These are phyloP conservation scores for Hydrocynus forskahlii DNA, from an alignment of 2,797 vertebrate species.

Conservation along the genomic window DNA sequence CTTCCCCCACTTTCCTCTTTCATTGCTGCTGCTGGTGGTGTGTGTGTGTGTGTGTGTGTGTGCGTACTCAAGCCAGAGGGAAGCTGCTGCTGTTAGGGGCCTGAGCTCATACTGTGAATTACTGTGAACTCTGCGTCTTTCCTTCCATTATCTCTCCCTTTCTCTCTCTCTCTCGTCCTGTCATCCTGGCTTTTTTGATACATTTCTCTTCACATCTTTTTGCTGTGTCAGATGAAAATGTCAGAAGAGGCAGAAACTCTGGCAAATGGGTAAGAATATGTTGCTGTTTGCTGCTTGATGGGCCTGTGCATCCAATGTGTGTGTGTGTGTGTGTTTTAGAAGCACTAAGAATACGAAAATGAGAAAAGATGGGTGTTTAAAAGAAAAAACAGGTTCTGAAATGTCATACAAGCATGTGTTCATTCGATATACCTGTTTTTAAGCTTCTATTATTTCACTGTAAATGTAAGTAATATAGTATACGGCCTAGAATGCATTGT, in stretches of 20 bases:
- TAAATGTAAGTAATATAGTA: background rate
- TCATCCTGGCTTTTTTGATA: background rate
- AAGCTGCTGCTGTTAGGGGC: slow-evolving; percentile 47
- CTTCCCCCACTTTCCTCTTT: slow-evolving; percentile 47
- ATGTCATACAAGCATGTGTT: slow-evolving; percentile 47
- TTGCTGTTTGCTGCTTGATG: slow-evolving; percentile 40
- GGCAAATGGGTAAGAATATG: slow-evolving; percentile 77
- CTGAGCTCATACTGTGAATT: slow-evolving; percentile 38
- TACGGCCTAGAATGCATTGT: slow-evolving; percentile 12
- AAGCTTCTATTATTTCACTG: slow-evolving; percentile 36
- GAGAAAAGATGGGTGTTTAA: slow-evolving; percentile 61
- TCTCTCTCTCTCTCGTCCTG: slow-evolving; percentile 49
- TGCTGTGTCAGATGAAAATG: slow-evolving; percentile 78
- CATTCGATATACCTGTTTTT: slow-evolving; percentile 38
- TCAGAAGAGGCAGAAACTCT: slow-evolving; percentile 75
- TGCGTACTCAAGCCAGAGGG: slow-evolving; percentile 37
- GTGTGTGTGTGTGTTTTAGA: background rate
- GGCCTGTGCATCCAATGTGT: slow-evolving; percentile 24
- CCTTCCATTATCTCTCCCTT: slow-evolving; percentile 30
- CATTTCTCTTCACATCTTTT: slow-evolving; percentile 21
- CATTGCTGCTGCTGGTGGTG: slow-evolving; percentile 23
- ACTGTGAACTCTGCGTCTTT: slow-evolving; percentile 27
- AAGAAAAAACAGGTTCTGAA: slow-evolving; percentile 51
- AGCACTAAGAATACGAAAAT: slow-evolving; percentile 3
- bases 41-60: slow-evolving; percentile 21